Conservation (phyloP, 2,797 vertebrate genomes). For the Poecilia wingei region DNA sequence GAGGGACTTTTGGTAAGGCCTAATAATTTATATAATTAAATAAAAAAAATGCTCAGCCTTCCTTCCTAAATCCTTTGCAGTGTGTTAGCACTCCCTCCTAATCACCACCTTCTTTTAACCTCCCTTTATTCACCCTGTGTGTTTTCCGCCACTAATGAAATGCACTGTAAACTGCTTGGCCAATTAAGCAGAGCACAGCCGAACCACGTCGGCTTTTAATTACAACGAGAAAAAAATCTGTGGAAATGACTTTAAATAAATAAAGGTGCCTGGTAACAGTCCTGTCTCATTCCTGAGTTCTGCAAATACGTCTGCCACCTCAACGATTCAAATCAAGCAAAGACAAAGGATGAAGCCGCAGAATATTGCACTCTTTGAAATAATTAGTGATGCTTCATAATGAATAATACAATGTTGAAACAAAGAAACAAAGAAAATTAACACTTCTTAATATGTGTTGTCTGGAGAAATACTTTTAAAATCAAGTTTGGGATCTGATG, state of each 20-base stretch:
- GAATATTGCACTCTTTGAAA: conserved; percentile 36
- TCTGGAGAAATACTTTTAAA: conserved; percentile 50
- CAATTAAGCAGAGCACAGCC: conserved; percentile 74
- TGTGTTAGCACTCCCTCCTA: conserved; percentile 27
- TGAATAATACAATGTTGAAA: conserved; percentile 30
- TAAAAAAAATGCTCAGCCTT: not conserved
- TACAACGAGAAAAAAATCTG: conserved; percentile 50
- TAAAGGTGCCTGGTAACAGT: conserved; percentile 38
- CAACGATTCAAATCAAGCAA: conserved; percentile 17
- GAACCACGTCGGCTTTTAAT: conserved; percentile 68
- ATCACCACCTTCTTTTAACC: conserved; percentile 41
- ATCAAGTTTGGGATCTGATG: conserved; percentile 35
- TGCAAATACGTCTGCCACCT: conserved; percentile 20
- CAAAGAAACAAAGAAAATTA: conserved; percentile 59
- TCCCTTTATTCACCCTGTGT: conserved; percentile 5
- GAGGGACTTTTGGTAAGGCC: not conserved
- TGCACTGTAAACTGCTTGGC: conserved; percentile 72
- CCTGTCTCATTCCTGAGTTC: conserved; percentile 1
- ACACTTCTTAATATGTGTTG: conserved; percentile 53
- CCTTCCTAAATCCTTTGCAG: not conserved
- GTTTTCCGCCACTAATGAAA: conserved; percentile 68
- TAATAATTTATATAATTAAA: not conserved
- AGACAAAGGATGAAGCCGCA: conserved; percentile 25
- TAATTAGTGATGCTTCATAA: conserved; percentile 57
- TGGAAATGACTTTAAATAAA: conserved; percentile 59